Evolutionary conservation across 2,797 vertebrate genomes (phyloP).

Genomic region (Sternotherus odoratus): DNA sequence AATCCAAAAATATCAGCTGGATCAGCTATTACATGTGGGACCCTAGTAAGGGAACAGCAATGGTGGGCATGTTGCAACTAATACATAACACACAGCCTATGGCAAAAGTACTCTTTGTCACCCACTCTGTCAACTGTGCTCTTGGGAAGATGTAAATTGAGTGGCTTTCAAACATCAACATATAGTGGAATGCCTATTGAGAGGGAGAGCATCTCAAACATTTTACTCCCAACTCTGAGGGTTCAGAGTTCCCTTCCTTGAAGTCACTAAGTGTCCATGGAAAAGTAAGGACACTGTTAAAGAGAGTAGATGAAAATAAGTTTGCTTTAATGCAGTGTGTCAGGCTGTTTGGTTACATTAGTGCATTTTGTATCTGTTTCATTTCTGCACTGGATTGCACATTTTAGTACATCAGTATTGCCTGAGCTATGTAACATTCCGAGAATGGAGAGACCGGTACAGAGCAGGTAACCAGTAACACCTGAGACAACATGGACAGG

Average conservation of each 20-base stretch:
- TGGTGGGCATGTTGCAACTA: background rate
- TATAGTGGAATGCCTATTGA: background rate
- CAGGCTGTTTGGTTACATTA: background rate
- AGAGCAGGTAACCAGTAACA: background rate
- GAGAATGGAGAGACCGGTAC: background rate
- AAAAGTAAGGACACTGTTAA: background rate
- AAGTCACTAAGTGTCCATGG: background rate
- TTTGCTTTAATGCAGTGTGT: background rate
- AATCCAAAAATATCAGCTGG: background rate
- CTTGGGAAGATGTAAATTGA: background rate
- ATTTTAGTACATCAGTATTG: background rate
- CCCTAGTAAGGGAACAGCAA: fast-evolving
- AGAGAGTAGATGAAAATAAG: background rate
- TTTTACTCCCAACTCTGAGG: background rate
- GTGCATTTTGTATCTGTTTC: background rate
- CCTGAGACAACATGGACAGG: background rate
- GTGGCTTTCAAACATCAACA: background rate
- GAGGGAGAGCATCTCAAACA: background rate
- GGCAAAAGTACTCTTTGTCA: background rate
- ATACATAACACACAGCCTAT: background rate
- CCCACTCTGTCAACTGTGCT: background rate
- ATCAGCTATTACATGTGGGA: background rate
- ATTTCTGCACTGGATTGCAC: background rate
- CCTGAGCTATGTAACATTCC: background rate
- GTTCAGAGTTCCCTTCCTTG: background rate